Conservation (phyloP, 2,797 vertebrate genomes). For the Anguilla obscura region DNA sequence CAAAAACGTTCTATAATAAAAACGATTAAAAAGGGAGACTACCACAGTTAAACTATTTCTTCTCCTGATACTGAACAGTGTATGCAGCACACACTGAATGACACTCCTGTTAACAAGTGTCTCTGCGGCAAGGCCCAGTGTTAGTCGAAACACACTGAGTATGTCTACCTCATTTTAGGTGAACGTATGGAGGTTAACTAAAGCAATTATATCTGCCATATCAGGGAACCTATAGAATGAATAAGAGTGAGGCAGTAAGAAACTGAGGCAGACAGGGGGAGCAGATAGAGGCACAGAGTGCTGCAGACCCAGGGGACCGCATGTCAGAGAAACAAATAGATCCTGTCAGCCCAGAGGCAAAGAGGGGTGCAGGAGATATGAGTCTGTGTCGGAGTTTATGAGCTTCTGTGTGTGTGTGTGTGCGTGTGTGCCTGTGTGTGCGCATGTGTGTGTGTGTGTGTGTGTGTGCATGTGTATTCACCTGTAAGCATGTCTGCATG, state of each 20-base stretch:
- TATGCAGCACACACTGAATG: neutral
- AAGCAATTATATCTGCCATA: neutral
- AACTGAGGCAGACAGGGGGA: neutral
- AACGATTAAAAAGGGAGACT: neutral
- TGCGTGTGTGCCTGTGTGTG: constrained; percentile 22
- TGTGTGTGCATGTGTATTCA: neutral
- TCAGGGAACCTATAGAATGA: constrained; percentile 12
- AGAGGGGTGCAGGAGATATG: neutral
- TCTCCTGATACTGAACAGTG: neutral
- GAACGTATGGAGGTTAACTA: neutral
- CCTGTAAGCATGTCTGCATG: too few relatives aligned
- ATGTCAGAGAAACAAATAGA: neutral
- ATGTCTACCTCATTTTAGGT: neutral
- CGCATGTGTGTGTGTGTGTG: constrained; percentile 36
- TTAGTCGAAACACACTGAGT: neutral
- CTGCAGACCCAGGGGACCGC: neutral
- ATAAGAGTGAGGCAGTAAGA: neutral
- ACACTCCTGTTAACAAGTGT: neutral
- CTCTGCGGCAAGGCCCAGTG: neutral
- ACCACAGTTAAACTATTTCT: neutral
- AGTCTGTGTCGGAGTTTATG: neutral
- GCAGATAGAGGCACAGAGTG: neutral
- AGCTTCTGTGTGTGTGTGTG: neutral
- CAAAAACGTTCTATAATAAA: neutral
- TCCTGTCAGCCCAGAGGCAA: constrained; percentile 3